Conservation (phyloP, 2,797 vertebrate species). For the Acropternis orthonyx region DNA sequence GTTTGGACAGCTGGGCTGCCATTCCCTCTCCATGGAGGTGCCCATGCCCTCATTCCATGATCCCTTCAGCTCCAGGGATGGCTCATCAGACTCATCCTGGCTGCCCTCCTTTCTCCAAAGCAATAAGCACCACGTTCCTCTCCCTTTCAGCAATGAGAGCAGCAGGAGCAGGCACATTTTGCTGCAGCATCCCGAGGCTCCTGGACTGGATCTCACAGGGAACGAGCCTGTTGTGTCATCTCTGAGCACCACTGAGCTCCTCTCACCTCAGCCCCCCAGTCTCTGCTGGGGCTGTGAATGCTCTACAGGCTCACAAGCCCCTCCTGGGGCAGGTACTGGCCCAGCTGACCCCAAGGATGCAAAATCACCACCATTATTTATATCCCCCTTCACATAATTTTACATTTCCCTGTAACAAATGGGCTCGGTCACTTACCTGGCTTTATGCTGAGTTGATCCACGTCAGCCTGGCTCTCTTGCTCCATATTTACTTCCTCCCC, state of each 20-base stretch:
- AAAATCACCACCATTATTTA: neutral
- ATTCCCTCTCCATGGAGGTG: rapidly evolving
- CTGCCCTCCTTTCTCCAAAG: neutral
- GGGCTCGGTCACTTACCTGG: neutral
- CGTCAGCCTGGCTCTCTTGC: neutral
- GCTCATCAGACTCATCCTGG: neutral
- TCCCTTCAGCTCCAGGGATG: neutral
- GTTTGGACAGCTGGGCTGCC: neutral
- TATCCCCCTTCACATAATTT: neutral
- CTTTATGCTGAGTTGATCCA: neutral
- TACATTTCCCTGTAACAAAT: neutral
- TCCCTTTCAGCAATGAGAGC: neutral
- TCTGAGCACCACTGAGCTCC: neutral
- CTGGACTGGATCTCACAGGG: neutral
- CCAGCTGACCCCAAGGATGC: neutral
- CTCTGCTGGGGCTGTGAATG: neutral
- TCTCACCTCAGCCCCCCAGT: neutral
- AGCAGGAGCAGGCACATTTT: neutral
- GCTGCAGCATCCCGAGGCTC: neutral
- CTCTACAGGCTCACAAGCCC: neutral
- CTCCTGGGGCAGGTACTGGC: neutral
- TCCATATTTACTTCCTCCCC: neutral
- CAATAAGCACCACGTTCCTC: neutral
- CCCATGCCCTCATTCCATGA: rapidly evolving
- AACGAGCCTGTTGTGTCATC: rapidly evolving